These are phyloP conservation scores for Salarias fasciatus DNA, from an alignment of 2,797 vertebrate species.

Conservation along the genomic window DNA sequence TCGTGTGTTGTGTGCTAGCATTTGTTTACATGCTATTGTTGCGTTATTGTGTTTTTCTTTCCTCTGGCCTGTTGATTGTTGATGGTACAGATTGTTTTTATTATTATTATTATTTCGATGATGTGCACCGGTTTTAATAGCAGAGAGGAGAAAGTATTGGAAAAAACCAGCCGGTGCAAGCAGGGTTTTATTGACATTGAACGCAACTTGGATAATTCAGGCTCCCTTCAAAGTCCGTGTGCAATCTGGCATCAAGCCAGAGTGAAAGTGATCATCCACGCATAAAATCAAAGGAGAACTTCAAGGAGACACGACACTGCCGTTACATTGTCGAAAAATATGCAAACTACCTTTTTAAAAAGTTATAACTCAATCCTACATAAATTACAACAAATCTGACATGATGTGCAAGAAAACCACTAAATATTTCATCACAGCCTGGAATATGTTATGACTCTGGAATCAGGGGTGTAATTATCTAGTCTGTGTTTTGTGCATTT, in stretches of 20 bases:
- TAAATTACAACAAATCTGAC: too few species aligned
- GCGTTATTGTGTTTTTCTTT: neutral
- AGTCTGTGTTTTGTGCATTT: too few species aligned
- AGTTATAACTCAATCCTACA: too few species aligned
- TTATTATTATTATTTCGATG: neutral
- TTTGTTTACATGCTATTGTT: too few species aligned
- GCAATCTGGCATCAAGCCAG: neutral
- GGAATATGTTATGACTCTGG: too few species aligned
- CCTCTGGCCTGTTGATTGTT: constrained; percentile 26
- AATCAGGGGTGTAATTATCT: too few species aligned
- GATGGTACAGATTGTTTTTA: neutral
- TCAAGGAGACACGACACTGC: neutral
- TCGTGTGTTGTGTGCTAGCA: neutral
- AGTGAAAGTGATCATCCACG: accelerated
- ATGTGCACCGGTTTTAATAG: neutral
- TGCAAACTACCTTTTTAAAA: too few species aligned
- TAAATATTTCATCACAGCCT: too few species aligned
- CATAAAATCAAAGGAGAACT: neutral
- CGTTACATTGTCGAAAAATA: neutral
- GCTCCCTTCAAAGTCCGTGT: neutral
- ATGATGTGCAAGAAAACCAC: too few species aligned
- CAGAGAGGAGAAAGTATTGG: too few species aligned
- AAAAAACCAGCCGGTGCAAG: neutral
- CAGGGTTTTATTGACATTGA: neutral
- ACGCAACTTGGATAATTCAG: neutral